A percentile compares a stretch with the other conserved stretches of the same genome.
phyloP scores from a whole-genome alignment of 2,888 invertebrate species.

The Euplagia quadripunctaria region DNA sequence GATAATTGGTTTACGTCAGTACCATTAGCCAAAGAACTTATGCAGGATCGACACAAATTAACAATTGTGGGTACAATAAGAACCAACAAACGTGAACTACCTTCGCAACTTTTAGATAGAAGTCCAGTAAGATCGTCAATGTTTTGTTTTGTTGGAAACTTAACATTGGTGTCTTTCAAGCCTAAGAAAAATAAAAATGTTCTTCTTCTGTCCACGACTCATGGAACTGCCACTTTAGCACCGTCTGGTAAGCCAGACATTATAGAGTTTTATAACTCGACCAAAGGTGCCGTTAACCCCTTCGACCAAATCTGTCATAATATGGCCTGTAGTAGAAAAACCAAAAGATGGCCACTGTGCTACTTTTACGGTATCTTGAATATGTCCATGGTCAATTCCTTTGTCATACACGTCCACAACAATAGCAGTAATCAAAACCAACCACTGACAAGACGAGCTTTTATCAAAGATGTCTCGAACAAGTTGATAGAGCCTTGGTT shows the following conservation, averaged over 20 bases:
- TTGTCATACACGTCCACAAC: constrained; percentile 34
- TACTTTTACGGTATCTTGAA: constrained; percentile 42
- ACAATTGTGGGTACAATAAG: neutral
- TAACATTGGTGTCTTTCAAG: constrained; percentile 37
- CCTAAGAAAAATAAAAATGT: constrained; percentile 36
- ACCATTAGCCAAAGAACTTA: neutral
- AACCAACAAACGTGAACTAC: neutral
- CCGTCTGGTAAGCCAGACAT: constrained; percentile 28
- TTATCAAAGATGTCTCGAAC: neutral
- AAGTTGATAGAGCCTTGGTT: no score
- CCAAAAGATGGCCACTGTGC: constrained; percentile 37
- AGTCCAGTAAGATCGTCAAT: neutral
- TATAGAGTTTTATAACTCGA: constrained; percentile 35
- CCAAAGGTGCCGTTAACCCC: constrained; percentile 31
- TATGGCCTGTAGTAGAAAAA: constrained; percentile 28
- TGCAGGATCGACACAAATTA: neutral
- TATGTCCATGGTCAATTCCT: constrained; percentile 32
- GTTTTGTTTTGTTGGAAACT: constrained; percentile 22
- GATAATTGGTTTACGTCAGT: constrained; percentile 3
- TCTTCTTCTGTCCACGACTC: no score
- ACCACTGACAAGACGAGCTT: constrained; percentile 6
- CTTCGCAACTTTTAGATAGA: no score
- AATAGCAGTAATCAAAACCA: neutral
- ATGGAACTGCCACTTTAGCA: no score
- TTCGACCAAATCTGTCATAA: no score